These are phyloP conservation scores for Carassius auratus DNA, from an alignment of 2,113 vertebrate species.

Conservation along the genomic window DNA sequence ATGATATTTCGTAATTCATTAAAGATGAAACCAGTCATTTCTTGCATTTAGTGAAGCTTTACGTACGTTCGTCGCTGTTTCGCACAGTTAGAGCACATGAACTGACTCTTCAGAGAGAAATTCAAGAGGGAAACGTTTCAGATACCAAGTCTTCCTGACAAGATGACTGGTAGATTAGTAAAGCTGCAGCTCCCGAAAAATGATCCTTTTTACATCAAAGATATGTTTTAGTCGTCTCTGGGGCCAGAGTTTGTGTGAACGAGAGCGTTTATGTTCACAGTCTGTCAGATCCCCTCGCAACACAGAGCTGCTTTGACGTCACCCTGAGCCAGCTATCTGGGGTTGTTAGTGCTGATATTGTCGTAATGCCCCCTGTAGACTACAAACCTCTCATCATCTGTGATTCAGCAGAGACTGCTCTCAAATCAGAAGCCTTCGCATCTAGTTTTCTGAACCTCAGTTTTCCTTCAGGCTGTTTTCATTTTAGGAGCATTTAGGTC, in stretches of 20 bases:
- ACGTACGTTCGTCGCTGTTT: neutral
- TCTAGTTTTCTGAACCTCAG: neutral
- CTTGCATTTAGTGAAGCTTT: neutral
- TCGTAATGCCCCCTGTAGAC: neutral
- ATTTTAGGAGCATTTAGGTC: constrained; percentile 39
- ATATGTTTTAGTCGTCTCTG: neutral
- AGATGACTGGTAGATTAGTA: constrained; percentile 8
- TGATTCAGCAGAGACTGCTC: constrained; percentile 26
- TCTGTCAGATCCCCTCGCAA: constrained; percentile 10
- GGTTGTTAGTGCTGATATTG: constrained; percentile 1
- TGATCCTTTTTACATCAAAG: neutral
- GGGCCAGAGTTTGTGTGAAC: constrained; percentile 31
- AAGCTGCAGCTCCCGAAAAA: neutral
- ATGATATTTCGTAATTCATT: no score
- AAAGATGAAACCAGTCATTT: neutral
- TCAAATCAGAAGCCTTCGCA: neutral
- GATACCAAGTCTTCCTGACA: neutral
- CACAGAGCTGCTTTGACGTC: constrained; percentile 31
- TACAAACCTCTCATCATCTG: constrained; percentile 10
- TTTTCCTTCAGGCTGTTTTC: constrained; percentile 34
- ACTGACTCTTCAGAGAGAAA: neutral
- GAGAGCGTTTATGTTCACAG: constrained; percentile 17
- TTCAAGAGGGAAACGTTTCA: neutral
- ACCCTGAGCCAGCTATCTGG: constrained; percentile 9
- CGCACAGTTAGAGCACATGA: neutral